phyloP scores from a whole-genome alignment of 2,888 invertebrate genomes.

The Hirtodrosophila duncani region DNA sequence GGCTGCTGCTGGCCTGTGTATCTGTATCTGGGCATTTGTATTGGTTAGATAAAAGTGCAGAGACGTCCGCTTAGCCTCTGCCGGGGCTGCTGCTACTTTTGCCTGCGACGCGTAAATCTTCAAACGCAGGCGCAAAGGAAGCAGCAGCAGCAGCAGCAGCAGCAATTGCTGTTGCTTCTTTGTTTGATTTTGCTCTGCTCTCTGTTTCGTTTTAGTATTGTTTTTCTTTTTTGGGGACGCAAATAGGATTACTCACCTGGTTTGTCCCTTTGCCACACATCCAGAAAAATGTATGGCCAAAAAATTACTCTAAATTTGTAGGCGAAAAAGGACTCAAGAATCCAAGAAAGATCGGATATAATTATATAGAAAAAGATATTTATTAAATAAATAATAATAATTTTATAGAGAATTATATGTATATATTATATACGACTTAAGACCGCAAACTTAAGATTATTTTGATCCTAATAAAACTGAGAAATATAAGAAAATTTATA shows the following conservation, averaged over 20 bases:
- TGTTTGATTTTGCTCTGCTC: conserved; percentile 54
- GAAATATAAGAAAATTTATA: no score
- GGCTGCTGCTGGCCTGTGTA: conserved; percentile 26
- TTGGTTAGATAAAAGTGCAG: conserved; percentile 63
- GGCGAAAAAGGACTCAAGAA: no score
- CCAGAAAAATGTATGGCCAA: no score
- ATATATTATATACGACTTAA: no score
- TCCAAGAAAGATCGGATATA: no score
- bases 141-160: conserved; percentile 28
- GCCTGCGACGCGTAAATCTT: conserved; percentile 37
- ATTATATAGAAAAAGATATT: no score
- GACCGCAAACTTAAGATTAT: no score
- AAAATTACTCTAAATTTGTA: no score
- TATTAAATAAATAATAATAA: no score
- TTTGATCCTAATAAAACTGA: no score
- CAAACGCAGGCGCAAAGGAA: conserved; percentile 52
- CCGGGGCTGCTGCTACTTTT: conserved; percentile 7
- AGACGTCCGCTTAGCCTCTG: conserved; percentile 12
- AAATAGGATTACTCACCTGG: conserved; percentile 69
- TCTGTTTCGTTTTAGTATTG: conserved; percentile 36
- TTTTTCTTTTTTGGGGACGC: conserved; percentile 63
- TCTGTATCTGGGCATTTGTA: conserved; percentile 40
- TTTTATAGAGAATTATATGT: no score
- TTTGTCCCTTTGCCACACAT: no score
- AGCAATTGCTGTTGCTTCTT: conserved; percentile 49